Evolutionary conservation across 2,888 invertebrate genomes (phyloP).

Genomic region (Criorhina ranunculi): DNA sequence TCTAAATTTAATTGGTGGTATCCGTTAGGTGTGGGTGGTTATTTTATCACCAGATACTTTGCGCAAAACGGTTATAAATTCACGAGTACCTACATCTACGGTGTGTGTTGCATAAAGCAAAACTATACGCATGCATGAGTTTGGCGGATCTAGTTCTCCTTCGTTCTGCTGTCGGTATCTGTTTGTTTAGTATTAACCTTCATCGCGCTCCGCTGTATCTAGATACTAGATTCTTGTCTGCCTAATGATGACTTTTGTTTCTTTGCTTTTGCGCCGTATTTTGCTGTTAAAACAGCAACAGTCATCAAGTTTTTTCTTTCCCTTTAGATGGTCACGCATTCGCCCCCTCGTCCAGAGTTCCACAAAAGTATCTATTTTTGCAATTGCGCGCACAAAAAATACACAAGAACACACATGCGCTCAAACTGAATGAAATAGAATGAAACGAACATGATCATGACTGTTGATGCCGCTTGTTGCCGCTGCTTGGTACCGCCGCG

Average conservation of each 20-base stretch:
- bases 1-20: slow-evolving; percentile 51
- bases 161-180: slow-evolving; percentile 5
- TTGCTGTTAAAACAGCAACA: slow-evolving; percentile 23
- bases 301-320: slow-evolving; percentile 48
- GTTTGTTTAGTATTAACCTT: slow-evolving; percentile 52
- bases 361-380: slow-evolving; percentile 22
- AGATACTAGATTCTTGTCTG: slow-evolving; percentile 41
- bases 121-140: slow-evolving; percentile 68
- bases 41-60: slow-evolving; percentile 42
- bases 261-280: slow-evolving; percentile 1
- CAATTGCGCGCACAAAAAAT: slow-evolving; percentile 57
- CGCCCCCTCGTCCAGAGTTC: slow-evolving; percentile 25
- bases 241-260: slow-evolving; percentile 63
- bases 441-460: slow-evolving; percentile 64
- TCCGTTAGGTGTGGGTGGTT: slow-evolving; percentile 59
- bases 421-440: slow-evolving; percentile 68
- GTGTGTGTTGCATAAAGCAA: slow-evolving; percentile 55
- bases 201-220: slow-evolving; percentile 43
- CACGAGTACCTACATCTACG: slow-evolving; percentile 6
- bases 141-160: slow-evolving; percentile 49
- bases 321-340: slow-evolving; percentile 60
- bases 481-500: no score
- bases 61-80: slow-evolving; percentile 51
- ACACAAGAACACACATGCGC: slow-evolving; percentile 12
- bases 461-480: slow-evolving; percentile 14